phyloP scores from a whole-genome alignment of 2,797 vertebrate genomes.

The Acanthurus lineatus region DNA sequence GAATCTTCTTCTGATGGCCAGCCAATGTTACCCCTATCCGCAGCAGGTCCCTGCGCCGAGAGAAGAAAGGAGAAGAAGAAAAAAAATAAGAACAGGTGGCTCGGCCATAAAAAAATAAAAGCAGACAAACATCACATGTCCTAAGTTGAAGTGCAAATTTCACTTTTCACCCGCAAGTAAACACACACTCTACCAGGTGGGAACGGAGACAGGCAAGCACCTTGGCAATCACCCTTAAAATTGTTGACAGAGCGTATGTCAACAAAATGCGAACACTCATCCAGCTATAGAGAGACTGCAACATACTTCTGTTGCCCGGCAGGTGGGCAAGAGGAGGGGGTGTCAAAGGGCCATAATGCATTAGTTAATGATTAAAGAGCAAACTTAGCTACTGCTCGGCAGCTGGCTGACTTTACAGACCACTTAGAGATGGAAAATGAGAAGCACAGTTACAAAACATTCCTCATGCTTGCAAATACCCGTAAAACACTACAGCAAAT shows the following conservation, averaged over 20 bases:
- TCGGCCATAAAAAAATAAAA: slow-evolving; percentile 41
- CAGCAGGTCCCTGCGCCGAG: slow-evolving; percentile 90
- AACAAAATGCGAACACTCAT: slow-evolving; percentile 63
- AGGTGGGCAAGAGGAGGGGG: slow-evolving; percentile 54
- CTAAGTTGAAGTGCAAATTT: slow-evolving; percentile 47
- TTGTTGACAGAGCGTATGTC: slow-evolving; percentile 52
- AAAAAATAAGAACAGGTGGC: slow-evolving; percentile 68
- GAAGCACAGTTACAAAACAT: neutral
- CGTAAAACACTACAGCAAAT: slow-evolving; percentile 8
- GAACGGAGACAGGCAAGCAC: slow-evolving; percentile 30
- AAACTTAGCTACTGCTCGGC: slow-evolving; percentile 64
- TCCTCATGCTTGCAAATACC: slow-evolving; percentile 10
- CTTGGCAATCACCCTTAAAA: slow-evolving; percentile 60
- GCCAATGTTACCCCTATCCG: slow-evolving; percentile 98
- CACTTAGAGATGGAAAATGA: slow-evolving; percentile 8
- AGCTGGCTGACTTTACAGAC: slow-evolving; percentile 61
- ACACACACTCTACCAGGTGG: slow-evolving; percentile 30
- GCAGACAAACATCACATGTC: slow-evolving; percentile 47
- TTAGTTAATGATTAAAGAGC: slow-evolving; percentile 78
- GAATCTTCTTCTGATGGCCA: slow-evolving; percentile 98
- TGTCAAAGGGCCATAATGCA: slow-evolving; percentile 51
- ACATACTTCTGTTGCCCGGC: slow-evolving; percentile 62
- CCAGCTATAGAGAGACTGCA: slow-evolving; percentile 30
- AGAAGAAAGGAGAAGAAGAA: slow-evolving; percentile 12
- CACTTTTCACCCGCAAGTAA: slow-evolving; percentile 41